Percentiles rank a stretch among this genome's conserved stretches.
phyloP scores from a whole-genome alignment of 2,888 invertebrate species.

The Drosophila kuntzei region DNA sequence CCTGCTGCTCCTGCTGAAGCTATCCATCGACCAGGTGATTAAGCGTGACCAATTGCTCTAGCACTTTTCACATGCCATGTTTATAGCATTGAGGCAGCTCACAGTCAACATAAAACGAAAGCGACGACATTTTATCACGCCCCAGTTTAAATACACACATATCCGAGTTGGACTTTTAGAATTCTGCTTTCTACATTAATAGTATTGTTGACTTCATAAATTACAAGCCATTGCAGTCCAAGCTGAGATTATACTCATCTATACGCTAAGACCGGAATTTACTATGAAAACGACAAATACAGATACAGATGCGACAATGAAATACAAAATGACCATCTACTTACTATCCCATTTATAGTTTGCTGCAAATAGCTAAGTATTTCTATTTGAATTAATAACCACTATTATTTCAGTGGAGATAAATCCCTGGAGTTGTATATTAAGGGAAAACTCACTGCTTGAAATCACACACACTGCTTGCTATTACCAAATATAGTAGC shows the following conservation, averaged over 20 bases:
- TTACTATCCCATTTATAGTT: background rate
- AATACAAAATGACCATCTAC: background rate
- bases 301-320: background rate
- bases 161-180: conserved; percentile 14
- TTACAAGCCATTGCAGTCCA: conserved; percentile 33
- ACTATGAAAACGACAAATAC: conserved; percentile 6
- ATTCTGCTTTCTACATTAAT: conserved; percentile 22
- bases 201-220: conserved; percentile 66
- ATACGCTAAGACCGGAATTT: conserved; percentile 24
- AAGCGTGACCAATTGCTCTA: conserved; percentile 77
- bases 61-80: conserved; percentile 57
- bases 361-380: background rate
- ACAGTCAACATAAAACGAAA: conserved; percentile 50
- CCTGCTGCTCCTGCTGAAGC: conserved; percentile 7
- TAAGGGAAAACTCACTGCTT: no score
- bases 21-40: conserved; percentile 63
- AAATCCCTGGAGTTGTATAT: background rate
- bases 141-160: conserved; percentile 19
- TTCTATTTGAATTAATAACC: background rate
- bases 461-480: no score
- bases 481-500: no score
- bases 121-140: conserved; percentile 67
- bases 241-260: conserved; percentile 29
- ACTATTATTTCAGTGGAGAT: background rate
- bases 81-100: conserved; percentile 45